Evolutionary conservation across 2,113 vertebrate genomes (phyloP).

Genomic region (Dinomys branickii): DNA sequence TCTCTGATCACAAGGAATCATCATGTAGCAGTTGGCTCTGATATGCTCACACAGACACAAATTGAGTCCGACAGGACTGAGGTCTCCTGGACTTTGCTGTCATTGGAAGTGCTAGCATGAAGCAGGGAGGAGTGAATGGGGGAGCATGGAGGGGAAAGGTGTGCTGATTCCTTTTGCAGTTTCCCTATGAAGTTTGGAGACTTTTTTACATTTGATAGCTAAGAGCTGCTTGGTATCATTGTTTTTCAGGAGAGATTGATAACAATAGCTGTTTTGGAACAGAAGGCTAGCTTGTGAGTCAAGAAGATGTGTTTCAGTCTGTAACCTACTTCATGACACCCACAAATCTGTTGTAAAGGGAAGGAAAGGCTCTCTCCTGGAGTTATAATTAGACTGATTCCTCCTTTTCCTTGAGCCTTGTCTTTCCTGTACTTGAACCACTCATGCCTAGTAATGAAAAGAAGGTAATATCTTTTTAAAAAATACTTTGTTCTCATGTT

Average conservation of each 20-base stretch:
- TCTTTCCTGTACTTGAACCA: slow-evolving; percentile 64
- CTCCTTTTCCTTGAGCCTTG: slow-evolving; percentile 47
- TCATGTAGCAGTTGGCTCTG: slow-evolving; percentile 89
- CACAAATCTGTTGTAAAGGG: slow-evolving; percentile 60
- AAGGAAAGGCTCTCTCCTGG: slow-evolving; percentile 9
- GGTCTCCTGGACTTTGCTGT: slow-evolving; percentile 89
- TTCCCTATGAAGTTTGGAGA: slow-evolving; percentile 66
- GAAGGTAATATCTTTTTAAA: slow-evolving; percentile 48
- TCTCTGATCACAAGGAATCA: slow-evolving; percentile 74
- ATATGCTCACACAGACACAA: slow-evolving; percentile 87
- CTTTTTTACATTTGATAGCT: slow-evolving; percentile 74
- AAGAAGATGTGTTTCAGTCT: slow-evolving; percentile 43
- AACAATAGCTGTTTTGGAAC: slow-evolving; percentile 64
- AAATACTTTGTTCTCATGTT: slow-evolving; percentile 23
- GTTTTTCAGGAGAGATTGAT: slow-evolving; percentile 68
- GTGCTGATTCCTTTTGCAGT: slow-evolving; percentile 75
- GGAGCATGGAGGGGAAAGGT: not conserved
- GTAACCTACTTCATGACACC: slow-evolving; percentile 57
- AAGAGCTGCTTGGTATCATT: slow-evolving; percentile 59
- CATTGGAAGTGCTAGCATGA: slow-evolving; percentile 88
- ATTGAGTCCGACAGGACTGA: slow-evolving; percentile 90
- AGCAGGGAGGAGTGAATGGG: slow-evolving; percentile 74
- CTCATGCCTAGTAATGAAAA: slow-evolving; percentile 52
- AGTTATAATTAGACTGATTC: slow-evolving; percentile 74
- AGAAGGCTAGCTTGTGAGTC: slow-evolving; percentile 64